Conservation (phyloP, 1,140 invertebrate species). For the Drosophila elegans region DNA sequence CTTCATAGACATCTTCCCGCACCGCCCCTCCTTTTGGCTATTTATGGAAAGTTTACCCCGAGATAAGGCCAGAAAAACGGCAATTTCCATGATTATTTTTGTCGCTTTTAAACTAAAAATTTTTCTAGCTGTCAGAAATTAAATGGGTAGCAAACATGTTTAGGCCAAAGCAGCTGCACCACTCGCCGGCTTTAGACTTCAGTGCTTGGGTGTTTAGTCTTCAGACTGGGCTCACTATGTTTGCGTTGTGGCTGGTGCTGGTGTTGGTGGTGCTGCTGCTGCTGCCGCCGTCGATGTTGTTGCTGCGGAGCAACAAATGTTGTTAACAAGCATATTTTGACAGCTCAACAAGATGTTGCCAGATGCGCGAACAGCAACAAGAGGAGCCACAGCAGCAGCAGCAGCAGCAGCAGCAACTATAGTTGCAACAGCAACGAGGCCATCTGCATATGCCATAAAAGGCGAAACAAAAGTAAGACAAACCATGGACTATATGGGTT, state of each 20-base stretch:
- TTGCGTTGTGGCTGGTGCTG: slow-evolving; percentile 19
- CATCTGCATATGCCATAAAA: slow-evolving; percentile 75
- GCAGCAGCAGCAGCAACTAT: slow-evolving; percentile 16
- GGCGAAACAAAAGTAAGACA: slow-evolving; percentile 59
- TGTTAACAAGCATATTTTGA: slow-evolving; percentile 83
- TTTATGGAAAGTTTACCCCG: slow-evolving; percentile 76
- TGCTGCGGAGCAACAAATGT: slow-evolving; percentile 81
- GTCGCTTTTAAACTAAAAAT: slow-evolving; percentile 74
- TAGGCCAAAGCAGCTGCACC: slow-evolving; percentile 71
- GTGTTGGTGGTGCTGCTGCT: slow-evolving; percentile 7
- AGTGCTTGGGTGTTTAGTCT: slow-evolving; percentile 2
- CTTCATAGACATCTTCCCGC: slow-evolving; percentile 18
- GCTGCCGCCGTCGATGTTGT: slow-evolving; percentile 28
- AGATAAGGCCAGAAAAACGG: slow-evolving; percentile 69
- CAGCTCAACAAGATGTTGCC: slow-evolving; percentile 82
- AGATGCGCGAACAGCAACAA: slow-evolving; percentile 75
- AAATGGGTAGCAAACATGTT: slow-evolving; percentile 75
- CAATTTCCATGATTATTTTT: slow-evolving; percentile 79
- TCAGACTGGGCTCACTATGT: slow-evolving; percentile 22
- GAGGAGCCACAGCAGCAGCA: slow-evolving; percentile 25
- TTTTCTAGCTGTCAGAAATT: slow-evolving; percentile 75
- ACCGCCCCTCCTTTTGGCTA: slow-evolving; percentile 41
- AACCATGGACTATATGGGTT: slow-evolving; percentile 39
- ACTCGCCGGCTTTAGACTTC: slow-evolving; percentile 19
- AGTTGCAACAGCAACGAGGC: slow-evolving; percentile 29